These are phyloP conservation scores for Gracilinanus agilis DNA, from an alignment of 2,113 vertebrate genomes.

Conservation along the genomic window DNA sequence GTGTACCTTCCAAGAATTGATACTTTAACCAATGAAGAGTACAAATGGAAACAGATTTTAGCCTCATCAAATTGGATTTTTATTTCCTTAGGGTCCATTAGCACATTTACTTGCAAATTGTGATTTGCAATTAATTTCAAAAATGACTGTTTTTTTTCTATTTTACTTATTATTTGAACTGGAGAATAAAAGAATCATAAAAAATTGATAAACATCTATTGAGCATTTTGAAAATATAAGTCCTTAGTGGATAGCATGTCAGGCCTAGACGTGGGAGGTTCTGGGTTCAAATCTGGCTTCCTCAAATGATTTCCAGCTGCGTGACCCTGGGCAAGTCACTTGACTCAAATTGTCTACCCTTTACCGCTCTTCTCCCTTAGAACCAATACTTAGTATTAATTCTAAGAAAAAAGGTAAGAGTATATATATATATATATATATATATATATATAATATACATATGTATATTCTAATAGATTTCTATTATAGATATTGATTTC, in stretches of 20 bases:
- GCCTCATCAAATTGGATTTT: background rate
- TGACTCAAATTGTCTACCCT: too few relatives aligned
- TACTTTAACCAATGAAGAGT: slow-evolving; percentile 52
- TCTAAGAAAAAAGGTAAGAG: too few relatives aligned
- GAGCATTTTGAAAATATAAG: slow-evolving; percentile 47
- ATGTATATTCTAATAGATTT: too few relatives aligned
- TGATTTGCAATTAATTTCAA: slow-evolving; percentile 20
- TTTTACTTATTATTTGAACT: slow-evolving; percentile 54
- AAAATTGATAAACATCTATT: background rate
- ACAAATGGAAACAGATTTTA: background rate
- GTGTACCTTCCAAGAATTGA: slow-evolving; percentile 61
- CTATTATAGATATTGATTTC: background rate
- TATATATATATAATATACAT: too few relatives aligned
- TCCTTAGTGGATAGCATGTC: too few relatives aligned
- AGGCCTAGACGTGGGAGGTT: too few relatives aligned
- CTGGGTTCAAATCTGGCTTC: too few relatives aligned
- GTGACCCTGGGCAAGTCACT: too few relatives aligned
- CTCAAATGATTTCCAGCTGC: too few relatives aligned
- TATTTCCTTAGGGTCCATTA: slow-evolving; percentile 43
- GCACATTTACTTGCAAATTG: slow-evolving; percentile 9
- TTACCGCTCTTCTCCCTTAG: too few relatives aligned
- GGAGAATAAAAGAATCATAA: background rate
- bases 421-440: too few relatives aligned
- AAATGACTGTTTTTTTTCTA: slow-evolving; percentile 7
- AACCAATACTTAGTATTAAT: too few relatives aligned